phyloP scores from a whole-genome alignment of 2,888 invertebrate species.

The Leptinotarsa haldemani region DNA sequence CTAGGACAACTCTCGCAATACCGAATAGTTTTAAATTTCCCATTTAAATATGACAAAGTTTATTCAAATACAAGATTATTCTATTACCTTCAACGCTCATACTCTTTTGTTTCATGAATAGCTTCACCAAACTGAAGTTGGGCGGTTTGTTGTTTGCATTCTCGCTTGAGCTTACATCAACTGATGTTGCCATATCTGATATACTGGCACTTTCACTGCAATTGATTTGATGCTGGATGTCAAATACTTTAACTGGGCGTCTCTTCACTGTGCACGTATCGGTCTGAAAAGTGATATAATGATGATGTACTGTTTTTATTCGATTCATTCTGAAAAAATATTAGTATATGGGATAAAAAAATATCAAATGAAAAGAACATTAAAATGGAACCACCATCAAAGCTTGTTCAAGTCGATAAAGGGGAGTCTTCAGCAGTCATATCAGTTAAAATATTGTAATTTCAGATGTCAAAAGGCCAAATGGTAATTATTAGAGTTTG shows the following conservation, averaged over 20 bases:
- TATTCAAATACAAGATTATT: background rate
- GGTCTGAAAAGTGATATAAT: conserved; percentile 49
- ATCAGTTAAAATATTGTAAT: too few relatives aligned
- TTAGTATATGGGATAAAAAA: background rate
- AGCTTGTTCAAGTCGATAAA: too few relatives aligned
- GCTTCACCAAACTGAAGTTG: conserved; percentile 84
- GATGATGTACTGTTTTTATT: background rate
- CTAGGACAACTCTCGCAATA: too few relatives aligned
- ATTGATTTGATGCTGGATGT: conserved; percentile 64
- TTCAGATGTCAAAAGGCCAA: too few relatives aligned
- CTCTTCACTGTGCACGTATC: conserved; percentile 59
- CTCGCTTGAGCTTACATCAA: conserved; percentile 60
- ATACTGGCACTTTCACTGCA: conserved; percentile 59
- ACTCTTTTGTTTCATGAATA: conserved; percentile 92
- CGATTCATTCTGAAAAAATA: background rate
- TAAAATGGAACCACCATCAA: too few relatives aligned
- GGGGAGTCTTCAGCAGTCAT: too few relatives aligned
- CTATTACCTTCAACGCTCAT: conserved; percentile 79
- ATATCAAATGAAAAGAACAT: background rate
- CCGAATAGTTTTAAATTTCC: too few relatives aligned
- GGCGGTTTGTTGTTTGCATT: conserved; percentile 63
- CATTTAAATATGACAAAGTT: too few relatives aligned
- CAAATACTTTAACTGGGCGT: conserved; percentile 64
- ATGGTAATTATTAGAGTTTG: too few relatives aligned
- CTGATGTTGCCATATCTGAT: conserved; percentile 65